Percentiles rank a stretch among this genome's conserved stretches.
phyloP scores from a whole-genome alignment of 2,888 invertebrate species.

The Caenorhabditis uteleia region DNA sequence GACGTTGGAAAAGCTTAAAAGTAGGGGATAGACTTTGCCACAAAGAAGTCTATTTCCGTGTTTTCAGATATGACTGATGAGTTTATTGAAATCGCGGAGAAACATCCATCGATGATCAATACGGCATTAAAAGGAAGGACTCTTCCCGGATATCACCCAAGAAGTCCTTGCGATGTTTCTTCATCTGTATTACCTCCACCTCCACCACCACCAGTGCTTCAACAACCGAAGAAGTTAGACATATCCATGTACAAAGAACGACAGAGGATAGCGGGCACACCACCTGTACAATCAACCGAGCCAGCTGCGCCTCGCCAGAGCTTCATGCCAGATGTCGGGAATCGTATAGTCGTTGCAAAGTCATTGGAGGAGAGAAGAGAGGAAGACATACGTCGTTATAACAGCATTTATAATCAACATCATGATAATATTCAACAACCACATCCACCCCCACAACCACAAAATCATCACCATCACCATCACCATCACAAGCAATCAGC shows the following conservation, averaged over 20 bases:
- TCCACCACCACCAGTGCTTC: conserved; percentile 11
- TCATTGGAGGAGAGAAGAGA: conserved; percentile 3
- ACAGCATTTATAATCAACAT: no score
- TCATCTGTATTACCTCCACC: neutral
- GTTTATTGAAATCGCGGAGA: no score
- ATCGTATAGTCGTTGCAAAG: conserved; percentile 10
- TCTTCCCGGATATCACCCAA: no score
- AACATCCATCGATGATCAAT: no score
- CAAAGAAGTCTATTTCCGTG: no score
- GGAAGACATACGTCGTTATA: neutral
- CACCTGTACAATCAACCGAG: neutral
- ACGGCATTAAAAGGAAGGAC: no score
- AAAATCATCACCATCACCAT: conserved; percentile 2
- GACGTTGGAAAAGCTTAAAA: no score
- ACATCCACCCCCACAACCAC: neutral
- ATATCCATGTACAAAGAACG: conserved; percentile 22
- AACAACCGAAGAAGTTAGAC: conserved; percentile 21
- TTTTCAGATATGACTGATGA: no score
- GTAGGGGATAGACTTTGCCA: no score
- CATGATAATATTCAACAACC: no score
- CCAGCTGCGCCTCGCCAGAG: conserved; percentile 5
- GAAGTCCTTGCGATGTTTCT: neutral
- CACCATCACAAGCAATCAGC: conserved; percentile 1
- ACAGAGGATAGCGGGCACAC: conserved; percentile 2
- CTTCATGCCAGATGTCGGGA: conserved; percentile 26